Evolutionary conservation across 2,888 invertebrate genomes (phyloP).

Genomic region (Busseola fusca): DNA sequence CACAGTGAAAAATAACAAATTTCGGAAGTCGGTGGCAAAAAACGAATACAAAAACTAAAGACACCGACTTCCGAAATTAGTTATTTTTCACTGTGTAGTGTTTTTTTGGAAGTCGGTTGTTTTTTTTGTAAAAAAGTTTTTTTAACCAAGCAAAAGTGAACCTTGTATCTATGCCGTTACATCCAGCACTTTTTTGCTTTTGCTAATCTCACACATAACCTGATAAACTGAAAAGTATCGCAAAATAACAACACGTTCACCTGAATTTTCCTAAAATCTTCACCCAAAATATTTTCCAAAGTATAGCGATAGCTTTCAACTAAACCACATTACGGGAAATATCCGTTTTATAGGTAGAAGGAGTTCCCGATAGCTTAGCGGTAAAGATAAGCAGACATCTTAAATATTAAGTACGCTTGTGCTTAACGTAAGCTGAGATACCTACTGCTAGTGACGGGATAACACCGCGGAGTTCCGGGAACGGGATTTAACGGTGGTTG

Average conservation of each 20-base stretch:
- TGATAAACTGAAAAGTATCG: background rate
- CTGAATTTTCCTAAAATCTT: conserved; percentile 9
- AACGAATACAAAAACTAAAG: too few species aligned
- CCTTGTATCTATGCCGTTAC: background rate
- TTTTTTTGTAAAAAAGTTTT: too few species aligned
- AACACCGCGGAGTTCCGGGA: conserved; percentile 27
- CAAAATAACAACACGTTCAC: conserved; percentile 4
- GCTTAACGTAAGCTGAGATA: conserved; percentile 50
- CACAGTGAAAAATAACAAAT: too few species aligned
- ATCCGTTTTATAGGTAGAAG: conserved; percentile 36
- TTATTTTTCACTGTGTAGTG: too few species aligned
- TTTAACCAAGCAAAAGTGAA: background rate
- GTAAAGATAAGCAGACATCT: conserved; percentile 59
- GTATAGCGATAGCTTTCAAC: conserved; percentile 16
- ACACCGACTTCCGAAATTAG: too few species aligned
- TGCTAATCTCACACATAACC: background rate
- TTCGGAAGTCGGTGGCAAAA: too few species aligned
- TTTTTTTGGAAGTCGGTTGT: too few species aligned
- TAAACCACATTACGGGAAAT: conserved; percentile 31
- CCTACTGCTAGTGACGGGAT: conserved; percentile 49
- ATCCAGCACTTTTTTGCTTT: too few species aligned
- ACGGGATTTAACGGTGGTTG: conserved; percentile 25
- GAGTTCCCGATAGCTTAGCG: conserved; percentile 50
- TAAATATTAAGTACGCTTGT: conserved; percentile 55
- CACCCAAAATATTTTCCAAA: conserved; percentile 8